Evolutionary conservation across 2,888 invertebrate species (phyloP).

Genomic region (Galerucella pusilla): DNA sequence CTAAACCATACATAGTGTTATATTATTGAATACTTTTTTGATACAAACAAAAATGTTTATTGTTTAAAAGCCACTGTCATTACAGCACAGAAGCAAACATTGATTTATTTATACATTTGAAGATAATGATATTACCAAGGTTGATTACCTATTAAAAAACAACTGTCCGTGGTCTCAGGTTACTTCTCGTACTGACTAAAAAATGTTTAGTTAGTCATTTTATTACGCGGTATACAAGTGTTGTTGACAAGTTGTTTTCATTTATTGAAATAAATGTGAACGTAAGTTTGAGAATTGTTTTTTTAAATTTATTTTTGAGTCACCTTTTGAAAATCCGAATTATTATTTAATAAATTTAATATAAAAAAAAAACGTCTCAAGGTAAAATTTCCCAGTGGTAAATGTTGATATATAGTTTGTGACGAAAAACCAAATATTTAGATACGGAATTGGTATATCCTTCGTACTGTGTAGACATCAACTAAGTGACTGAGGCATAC

Average conservation of each 20-base stretch:
- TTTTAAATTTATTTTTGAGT: not conserved
- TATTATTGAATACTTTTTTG: not conserved
- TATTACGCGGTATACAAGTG: slow-evolving; percentile 1
- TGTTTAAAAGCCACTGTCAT: not conserved
- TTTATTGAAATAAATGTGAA: slow-evolving; percentile 2
- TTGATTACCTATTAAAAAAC: slow-evolving; percentile 26
- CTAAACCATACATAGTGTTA: too few relatives aligned
- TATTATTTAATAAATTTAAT: not conserved
- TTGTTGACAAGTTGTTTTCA: slow-evolving; percentile 1
- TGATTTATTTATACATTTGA: slow-evolving; percentile 10
- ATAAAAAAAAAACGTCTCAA: too few relatives aligned
- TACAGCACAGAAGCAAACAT: slow-evolving; percentile 13
- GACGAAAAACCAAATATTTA: too few relatives aligned
- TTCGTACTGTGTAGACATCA: too few relatives aligned
- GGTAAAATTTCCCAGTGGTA: too few relatives aligned
- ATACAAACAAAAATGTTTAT: not conserved
- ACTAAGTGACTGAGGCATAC: too few relatives aligned
- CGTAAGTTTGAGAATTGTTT: not conserved
- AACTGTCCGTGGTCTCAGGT: slow-evolving; percentile 4
- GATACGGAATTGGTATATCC: too few relatives aligned
- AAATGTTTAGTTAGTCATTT: slow-evolving; percentile 5
- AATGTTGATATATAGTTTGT: too few relatives aligned
- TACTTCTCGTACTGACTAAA: slow-evolving; percentile 2
- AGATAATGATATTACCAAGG: slow-evolving; percentile 25
- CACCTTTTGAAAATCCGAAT: not conserved